Conservation (phyloP, 30 jellyfish, hydroid and myxozoan species). For the Aurelia aurita region DNA sequence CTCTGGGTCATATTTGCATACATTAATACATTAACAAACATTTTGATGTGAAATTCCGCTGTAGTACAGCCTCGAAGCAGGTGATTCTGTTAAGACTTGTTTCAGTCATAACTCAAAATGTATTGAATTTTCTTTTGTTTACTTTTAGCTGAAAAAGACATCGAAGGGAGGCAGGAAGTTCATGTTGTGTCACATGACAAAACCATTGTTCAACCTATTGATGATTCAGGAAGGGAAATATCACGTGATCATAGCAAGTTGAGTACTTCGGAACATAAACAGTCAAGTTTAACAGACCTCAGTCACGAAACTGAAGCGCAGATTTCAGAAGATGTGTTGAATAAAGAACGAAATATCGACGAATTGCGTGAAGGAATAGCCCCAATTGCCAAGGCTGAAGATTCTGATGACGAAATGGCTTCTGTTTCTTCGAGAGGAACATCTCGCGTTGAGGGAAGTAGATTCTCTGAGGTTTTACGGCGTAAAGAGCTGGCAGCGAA, state of each 20-base stretch:
- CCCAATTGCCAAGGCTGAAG: slow-evolving; percentile 65
- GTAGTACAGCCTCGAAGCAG: too few species aligned
- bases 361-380: slow-evolving; percentile 6
- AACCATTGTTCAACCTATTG: neutral
- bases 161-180: slow-evolving; percentile 65
- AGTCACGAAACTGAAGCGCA: neutral
- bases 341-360: neutral
- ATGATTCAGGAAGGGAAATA: slow-evolving; percentile 1
- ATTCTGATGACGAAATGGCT: slow-evolving; percentile 60
- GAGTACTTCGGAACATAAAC: neutral
- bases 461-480: slow-evolving; percentile 55
- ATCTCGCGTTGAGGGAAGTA: neutral
- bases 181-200: slow-evolving; percentile 49
- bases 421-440: slow-evolving; percentile 10
- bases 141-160: slow-evolving; percentile 69
- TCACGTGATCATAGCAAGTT: neutral
- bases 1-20: too few species aligned
- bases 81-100: too few species aligned
- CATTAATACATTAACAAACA: too few species aligned
- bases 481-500: slow-evolving; percentile 47
- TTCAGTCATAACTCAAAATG: too few species aligned
- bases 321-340: neutral
- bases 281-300: slow-evolving; percentile 9
- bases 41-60: too few species aligned
- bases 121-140: neutral